These are phyloP conservation scores for Amiota communis DNA, from an alignment of 2,888 invertebrate species.

Conservation along the genomic window DNA sequence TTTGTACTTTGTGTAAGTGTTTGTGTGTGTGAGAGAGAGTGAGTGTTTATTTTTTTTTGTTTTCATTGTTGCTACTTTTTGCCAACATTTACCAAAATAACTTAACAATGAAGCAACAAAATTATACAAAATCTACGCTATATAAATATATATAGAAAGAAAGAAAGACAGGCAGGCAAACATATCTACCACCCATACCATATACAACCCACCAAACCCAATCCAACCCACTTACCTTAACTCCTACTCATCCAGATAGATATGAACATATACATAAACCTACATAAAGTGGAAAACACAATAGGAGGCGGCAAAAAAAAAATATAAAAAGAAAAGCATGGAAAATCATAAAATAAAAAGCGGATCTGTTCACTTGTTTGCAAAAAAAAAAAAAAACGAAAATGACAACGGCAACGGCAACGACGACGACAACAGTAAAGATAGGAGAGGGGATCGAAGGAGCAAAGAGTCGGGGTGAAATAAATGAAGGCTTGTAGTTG, in stretches of 20 bases:
- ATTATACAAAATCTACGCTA: conserved; percentile 55
- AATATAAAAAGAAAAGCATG: conserved; percentile 35
- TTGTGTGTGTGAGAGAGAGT: background rate
- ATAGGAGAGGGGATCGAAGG: conserved; percentile 30
- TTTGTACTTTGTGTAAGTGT: background rate
- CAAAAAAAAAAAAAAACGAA: conserved; percentile 18
- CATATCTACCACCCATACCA: conserved; percentile 36
- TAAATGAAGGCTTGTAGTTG: background rate
- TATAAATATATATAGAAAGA: conserved; percentile 36
- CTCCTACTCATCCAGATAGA: background rate
- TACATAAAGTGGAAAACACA: conserved; percentile 6
- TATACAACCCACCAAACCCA: background rate
- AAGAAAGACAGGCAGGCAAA: too few relatives aligned
- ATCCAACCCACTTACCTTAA: background rate
- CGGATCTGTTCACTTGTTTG: conserved; percentile 36
- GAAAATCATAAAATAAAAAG: conserved; percentile 41
- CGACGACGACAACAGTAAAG: conserved; percentile 37
- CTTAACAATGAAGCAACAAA: conserved; percentile 66
- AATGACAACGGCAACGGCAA: conserved; percentile 28
- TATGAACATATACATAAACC: background rate
- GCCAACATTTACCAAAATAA: conserved; percentile 52
- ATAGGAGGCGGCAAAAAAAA: conserved; percentile 26
- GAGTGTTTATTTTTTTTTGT: background rate
- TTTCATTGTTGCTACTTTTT: conserved; percentile 24
- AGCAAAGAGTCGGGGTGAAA: conserved; percentile 16